Evolutionary conservation across 2,797 vertebrate genomes (phyloP).

Genomic region (Chaetodon trifasciatus): DNA sequence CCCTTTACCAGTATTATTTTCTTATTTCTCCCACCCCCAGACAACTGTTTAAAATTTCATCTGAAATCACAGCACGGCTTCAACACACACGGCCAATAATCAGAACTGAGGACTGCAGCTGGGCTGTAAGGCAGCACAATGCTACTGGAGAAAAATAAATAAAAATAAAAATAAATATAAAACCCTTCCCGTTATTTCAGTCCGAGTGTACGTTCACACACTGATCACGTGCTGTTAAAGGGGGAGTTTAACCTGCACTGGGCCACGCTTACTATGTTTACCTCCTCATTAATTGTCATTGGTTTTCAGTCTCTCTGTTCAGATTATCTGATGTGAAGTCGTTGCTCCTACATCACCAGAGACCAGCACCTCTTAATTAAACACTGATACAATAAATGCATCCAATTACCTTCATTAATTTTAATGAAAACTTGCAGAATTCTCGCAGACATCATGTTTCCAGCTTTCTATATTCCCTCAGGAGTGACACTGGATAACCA

Average conservation of each 20-base stretch:
- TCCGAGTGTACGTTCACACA: not conserved
- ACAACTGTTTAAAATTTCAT: conserved; percentile 21
- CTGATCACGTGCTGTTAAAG: not conserved
- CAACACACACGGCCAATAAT: not conserved
- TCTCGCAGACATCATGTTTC: conserved; percentile 14
- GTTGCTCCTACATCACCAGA: conserved; percentile 5
- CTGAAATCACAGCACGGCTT: conserved; percentile 22
- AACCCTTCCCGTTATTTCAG: not conserved
- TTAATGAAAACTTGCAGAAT: conserved; percentile 6
- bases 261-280: not conserved
- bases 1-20: conserved; percentile 4
- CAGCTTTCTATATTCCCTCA: not conserved
- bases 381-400: conserved; percentile 24
- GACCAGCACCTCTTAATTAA: conserved; percentile 4
- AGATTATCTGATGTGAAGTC: not conserved
- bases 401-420: conserved; percentile 14
- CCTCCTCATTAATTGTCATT: not conserved
- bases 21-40: not conserved
- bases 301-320: not conserved
- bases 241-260: not conserved
- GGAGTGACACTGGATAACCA: not conserved
- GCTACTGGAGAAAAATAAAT: not conserved
- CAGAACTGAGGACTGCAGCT: conserved; percentile 2
- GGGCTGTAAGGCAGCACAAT: not conserved
- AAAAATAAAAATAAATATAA: too few relatives aligned